Percentiles rank a stretch among this genome's conserved stretches.
These are phyloP conservation scores for Dioctria linearis DNA, from an alignment of 2,888 invertebrate species.

Conservation along the genomic window DNA sequence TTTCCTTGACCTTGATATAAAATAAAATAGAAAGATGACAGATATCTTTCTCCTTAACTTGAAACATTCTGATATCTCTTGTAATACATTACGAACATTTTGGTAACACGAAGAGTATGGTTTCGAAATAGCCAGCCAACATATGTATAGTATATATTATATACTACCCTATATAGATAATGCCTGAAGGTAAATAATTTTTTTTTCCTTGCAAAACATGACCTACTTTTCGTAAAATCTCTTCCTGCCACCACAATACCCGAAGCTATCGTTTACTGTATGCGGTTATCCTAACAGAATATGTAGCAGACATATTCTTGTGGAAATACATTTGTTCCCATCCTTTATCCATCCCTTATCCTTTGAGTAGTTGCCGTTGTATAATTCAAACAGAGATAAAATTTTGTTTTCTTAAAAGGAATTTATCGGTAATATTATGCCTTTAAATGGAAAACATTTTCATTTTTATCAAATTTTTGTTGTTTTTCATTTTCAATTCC, in stretches of 20 bases:
- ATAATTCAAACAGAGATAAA: not conserved
- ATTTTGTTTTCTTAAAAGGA: not conserved
- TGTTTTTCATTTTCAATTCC: not conserved
- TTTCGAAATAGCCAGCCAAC: conserved; percentile 11
- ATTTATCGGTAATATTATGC: not conserved
- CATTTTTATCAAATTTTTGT: not conserved
- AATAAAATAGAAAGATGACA: conserved; percentile 4
- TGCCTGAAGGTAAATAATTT: not conserved
- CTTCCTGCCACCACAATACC: not conserved
- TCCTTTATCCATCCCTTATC: too few species aligned
- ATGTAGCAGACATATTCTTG: too few species aligned
- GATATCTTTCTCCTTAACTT: not conserved
- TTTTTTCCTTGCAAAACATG: conserved; percentile 3
- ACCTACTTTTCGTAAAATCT: conserved; percentile 23
- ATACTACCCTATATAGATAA: not conserved
- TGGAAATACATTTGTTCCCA: too few species aligned
- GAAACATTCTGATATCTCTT: not conserved
- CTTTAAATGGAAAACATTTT: not conserved
- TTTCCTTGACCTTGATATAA: conserved; percentile 2
- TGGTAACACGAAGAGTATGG: conserved; percentile 9
- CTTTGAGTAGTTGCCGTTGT: too few species aligned
- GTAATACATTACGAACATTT: not conserved
- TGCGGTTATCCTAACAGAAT: too few species aligned
- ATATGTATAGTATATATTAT: not conserved
- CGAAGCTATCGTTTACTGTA: not conserved